Base-by-base conservation (phyloP, 2,888 invertebrate genomes). In the Hypolimnas misippus region DNA sequence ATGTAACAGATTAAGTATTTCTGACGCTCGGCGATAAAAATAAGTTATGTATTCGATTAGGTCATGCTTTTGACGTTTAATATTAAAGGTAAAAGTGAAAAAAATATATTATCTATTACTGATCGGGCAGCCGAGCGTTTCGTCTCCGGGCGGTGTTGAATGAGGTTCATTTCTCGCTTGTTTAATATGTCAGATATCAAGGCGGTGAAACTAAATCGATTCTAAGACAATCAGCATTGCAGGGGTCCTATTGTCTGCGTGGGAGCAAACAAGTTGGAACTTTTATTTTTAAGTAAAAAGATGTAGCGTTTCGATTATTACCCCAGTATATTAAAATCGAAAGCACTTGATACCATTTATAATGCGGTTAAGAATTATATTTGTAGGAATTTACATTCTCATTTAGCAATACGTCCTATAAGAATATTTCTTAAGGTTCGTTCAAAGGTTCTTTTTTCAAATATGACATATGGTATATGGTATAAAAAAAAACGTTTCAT, bases 191-290 rank as follows among this genome's bases (percentile, higher is more conserved):
- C 73, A 73, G 72, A 76, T 76, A 75, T 76, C 72, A 69, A 70
- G 70, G 70, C 68, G 77, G 87, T 80, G 89, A 89, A 89, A 89
- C 77, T 75, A 78, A 86, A 85, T 86, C 82, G 79, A 84, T 84
- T 81, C 76, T 67, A 79, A 84, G 78, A 84, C 83, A 86, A 86
- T 86, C 79, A 76, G 77, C 79, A 78, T 81, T 76, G 78, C 81
- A 77, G 77, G 80, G 75, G 78, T 76, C 81, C 84, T 80, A 89
- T 89, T 89, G 89, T 89, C 82, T 68, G 81, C 83, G 86, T 89
- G 89, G 83, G 88, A 89, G 79, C 77, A 78, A 82, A 83, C 79
- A 74, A 73, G 73, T 75, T 74, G 72, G 70, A 66, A 63, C 62
- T 76, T 76, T 78, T 75, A 73, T 76, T 75, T 70, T 70, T 70